A percentile compares a stretch with the other conserved stretches of the same genome.
These are phyloP conservation scores for Manis pentadactyla DNA, from an alignment of 2,797 vertebrate species.

Conservation along the genomic window DNA sequence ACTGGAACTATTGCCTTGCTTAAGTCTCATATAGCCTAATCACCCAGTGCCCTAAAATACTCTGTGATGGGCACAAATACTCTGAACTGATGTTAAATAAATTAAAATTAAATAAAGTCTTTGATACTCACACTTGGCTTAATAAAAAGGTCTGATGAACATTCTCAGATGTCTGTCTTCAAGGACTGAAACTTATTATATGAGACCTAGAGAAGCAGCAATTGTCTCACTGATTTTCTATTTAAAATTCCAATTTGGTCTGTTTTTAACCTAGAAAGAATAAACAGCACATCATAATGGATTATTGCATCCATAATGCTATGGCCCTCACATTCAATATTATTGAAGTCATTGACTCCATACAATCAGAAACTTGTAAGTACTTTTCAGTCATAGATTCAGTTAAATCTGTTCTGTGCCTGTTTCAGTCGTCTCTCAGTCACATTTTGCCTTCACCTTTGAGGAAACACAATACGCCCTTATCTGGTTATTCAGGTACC, in stretches of 20 bases:
- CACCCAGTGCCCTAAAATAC: neutral
- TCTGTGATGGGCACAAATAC: neutral
- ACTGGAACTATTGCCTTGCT: neutral
- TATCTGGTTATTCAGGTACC: neutral
- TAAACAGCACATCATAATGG: neutral
- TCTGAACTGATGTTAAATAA: neutral
- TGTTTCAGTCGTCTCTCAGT: neutral
- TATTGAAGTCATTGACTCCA: neutral
- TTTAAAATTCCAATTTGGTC: constrained; percentile 10
- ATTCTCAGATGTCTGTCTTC: neutral
- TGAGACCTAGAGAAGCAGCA: neutral
- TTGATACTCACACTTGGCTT: neutral
- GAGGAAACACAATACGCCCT: neutral
- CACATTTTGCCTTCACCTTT: neutral
- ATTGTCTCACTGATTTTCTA: neutral
- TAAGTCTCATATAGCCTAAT: neutral
- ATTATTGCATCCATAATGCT: neutral
- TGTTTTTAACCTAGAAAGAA: constrained; percentile 1
- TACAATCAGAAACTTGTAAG: neutral
- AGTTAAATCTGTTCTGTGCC: neutral
- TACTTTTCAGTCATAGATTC: neutral
- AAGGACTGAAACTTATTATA: neutral
- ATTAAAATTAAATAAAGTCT: constrained; percentile 9
- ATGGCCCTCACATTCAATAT: neutral
- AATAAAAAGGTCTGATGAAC: neutral